Evolutionary conservation across 2,113 vertebrate genomes (phyloP), one percentile per base, ranked within the genome.

Genomic region (Artemisiospiza belli): DNA sequence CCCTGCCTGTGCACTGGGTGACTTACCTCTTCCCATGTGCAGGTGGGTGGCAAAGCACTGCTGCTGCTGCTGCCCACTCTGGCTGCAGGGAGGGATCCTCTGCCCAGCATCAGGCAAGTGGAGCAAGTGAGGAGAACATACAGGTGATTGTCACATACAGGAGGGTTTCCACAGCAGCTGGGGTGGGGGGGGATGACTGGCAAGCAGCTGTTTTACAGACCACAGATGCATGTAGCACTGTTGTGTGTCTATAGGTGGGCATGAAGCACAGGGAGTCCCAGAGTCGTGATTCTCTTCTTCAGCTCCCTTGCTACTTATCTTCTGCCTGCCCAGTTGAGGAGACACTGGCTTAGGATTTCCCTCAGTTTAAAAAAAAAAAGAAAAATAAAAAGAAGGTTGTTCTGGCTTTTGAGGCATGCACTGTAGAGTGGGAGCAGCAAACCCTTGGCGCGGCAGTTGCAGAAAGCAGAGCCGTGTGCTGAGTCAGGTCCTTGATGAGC

Each of bases 401-500:
- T 75, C 64, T 94, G 72, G 31, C 43, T 88, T 90, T 89, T 77
- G 72, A 83, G 67, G 55, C 63, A 15, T 58, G 69, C 16, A 2
- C 2, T 78, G 49, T 4, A 70, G 86, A 75, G 86, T 76, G 70
- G 86, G 91, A 96, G 75, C 85, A 94, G 85, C 73, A 63, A 86
- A 58, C 52, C 46, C 47, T 81, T 89, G 90, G 87, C 24, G 0
- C 6, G 0, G 84, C 6, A 4, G 16, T 46, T 0, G 4, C 74
- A 69, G 89, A 91, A 96, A 93, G 70, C 43, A 68, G 84, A 97
- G 84, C 84, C 0, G 3, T 77, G 79, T 95, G 95, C 95, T 97
- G 94, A 97, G 93, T 97, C 94, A 97, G 96, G 89, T 78, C 89
- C 91, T 94, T 92, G 91, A 91, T 77, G 93, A 95, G 78, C 91